Evolutionary conservation across 2,113 vertebrate species (phyloP).

Genomic region (Oostethus manadensis): DNA sequence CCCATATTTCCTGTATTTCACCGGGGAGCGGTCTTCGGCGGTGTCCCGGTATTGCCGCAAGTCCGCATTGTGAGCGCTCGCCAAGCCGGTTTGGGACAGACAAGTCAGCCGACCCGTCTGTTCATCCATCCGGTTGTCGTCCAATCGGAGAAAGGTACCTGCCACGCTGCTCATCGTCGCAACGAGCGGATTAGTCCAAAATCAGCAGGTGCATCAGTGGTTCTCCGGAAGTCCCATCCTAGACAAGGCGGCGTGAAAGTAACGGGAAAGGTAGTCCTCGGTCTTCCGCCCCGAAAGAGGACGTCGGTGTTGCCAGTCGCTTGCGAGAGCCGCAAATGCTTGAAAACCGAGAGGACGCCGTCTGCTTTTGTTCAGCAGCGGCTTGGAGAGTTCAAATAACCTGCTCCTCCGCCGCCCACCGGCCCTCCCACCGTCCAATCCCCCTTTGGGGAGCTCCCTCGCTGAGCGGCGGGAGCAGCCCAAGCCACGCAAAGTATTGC

Average conservation of each 20-base stretch:
- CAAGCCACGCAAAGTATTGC: slow-evolving; percentile 30
- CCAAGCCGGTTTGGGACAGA: slow-evolving; percentile 37
- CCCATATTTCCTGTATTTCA: slow-evolving; percentile 81
- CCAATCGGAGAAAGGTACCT: slow-evolving; percentile 74
- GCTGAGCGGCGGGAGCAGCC: slow-evolving; percentile 24
- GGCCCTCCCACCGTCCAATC: slow-evolving; percentile 56
- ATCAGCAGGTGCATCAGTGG: slow-evolving; percentile 54
- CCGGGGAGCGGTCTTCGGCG: slow-evolving; percentile 70
- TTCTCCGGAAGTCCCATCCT: slow-evolving; percentile 47
- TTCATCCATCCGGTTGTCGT: slow-evolving; percentile 65
- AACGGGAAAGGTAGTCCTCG: slow-evolving; percentile 6
- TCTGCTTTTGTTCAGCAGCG: slow-evolving; percentile 45
- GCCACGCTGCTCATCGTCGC: slow-evolving; percentile 77
- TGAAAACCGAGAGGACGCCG: slow-evolving; percentile 52
- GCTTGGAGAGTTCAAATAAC: slow-evolving; percentile 67
- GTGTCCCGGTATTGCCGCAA: slow-evolving; percentile 71
- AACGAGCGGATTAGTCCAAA: slow-evolving; percentile 4
- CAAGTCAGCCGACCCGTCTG: slow-evolving; percentile 70
- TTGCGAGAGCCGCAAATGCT: slow-evolving; percentile 35
- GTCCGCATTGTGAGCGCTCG: slow-evolving; percentile 41
- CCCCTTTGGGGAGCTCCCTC: slow-evolving; percentile 21
- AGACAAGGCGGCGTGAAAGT: neutral
- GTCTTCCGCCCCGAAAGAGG: neutral
- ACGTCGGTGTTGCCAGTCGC: neutral
- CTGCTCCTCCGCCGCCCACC: slow-evolving; percentile 48